A percentile compares a stretch with the other conserved stretches of the same genome.
Conservation (phyloP, 92 coral and sea anemone genomes). For the Zoanthus solanderi region DNA sequence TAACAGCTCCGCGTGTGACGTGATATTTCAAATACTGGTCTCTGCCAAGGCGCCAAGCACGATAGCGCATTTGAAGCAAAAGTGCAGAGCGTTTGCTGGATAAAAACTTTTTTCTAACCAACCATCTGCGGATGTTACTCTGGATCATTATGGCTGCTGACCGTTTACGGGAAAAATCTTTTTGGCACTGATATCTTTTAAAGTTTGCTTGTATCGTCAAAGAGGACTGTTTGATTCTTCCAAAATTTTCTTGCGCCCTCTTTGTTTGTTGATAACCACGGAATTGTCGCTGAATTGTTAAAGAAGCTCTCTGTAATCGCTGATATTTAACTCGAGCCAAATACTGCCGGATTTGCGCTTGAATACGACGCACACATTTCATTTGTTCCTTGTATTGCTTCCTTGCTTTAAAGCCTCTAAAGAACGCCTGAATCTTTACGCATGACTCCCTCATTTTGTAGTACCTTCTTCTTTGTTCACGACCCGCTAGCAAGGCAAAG, state of each 20-base stretch:
- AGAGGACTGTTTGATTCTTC: slow-evolving; percentile 12
- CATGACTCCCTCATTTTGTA: slow-evolving; percentile 44
- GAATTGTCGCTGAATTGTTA: slow-evolving; percentile 54
- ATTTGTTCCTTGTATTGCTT: slow-evolving; percentile 43
- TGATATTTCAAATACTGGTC: slow-evolving; percentile 43
- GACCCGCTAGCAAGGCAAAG: slow-evolving; percentile 53
- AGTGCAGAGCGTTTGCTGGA: slow-evolving; percentile 38
- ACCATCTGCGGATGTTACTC: slow-evolving; percentile 41
- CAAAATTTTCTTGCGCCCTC: slow-evolving; percentile 27
- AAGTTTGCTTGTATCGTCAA: slow-evolving; percentile 50
- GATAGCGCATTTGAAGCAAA: slow-evolving; percentile 52
- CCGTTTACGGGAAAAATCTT: slow-evolving; percentile 29
- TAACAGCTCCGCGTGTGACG: slow-evolving; percentile 51
- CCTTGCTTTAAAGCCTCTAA: slow-evolving; percentile 66
- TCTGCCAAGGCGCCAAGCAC: slow-evolving; percentile 52
- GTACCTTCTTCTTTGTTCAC: slow-evolving; percentile 46
- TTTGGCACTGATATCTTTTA: slow-evolving; percentile 43
- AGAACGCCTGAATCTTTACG: slow-evolving; percentile 70
- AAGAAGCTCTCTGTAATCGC: slow-evolving; percentile 50
- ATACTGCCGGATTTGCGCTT: slow-evolving; percentile 64
- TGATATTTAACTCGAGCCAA: slow-evolving; percentile 58
- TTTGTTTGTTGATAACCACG: slow-evolving; percentile 54
- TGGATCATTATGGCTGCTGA: slow-evolving; percentile 69
- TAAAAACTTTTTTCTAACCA: slow-evolving; percentile 45
- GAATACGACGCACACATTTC: slow-evolving; percentile 57